Evolutionary conservation across 2,888 invertebrate species (phyloP), one percentile per base, ranked within the genome.

Genomic region (Polydrusus pterygomalis): DNA sequence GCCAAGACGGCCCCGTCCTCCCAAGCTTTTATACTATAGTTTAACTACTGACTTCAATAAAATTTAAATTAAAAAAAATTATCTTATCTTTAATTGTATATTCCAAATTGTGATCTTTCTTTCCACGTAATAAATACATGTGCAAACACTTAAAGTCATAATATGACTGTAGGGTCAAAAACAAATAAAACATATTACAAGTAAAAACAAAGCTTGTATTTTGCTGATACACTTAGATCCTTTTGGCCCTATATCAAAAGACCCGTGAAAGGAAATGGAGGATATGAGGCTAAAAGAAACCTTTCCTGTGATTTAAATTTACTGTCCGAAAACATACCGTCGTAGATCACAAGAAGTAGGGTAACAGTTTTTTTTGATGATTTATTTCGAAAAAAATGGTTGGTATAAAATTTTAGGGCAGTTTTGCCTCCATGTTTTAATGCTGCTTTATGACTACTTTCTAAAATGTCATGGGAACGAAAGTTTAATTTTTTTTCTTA

Each of bases 271-370:
- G 54, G n/a, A 54, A 25, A 25, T 13, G 54, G 25, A 25, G 54
- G 54, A 54, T 51, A 18, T 51, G 18, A 18, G 13, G 54, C 25
- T 54, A 30, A 54, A 25, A 25, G 25, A 54, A 54, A 54, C 25
- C 54, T 54, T 54, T 30, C 25, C 54, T n/a, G 25, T 60, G 60
- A 34, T 60, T 60, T 34, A 60, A 60, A 60, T 60, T 60, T 60
- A 60, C 60, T 60, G 20, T 18, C 18, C 38, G 17, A n/a, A 60
- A 8, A 56, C 30, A 34, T 20, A 30, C 25, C 56, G 56, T n/a
- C 18, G 9, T 56, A 47, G 47, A 47, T 47, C 47, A 47, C 15
- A n/a, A 6, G 47, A 15, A 43, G 43, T 13, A 13, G 43, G 43
- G n/a, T 43, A 34, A 34, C 43, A n/a, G 43, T 9, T 13, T 47